A percentile compares a stretch with the other conserved stretches of the same genome.
Evolutionary conservation across 2,113 vertebrate genomes (phyloP).

Genomic region (Nycticebus coucang): DNA sequence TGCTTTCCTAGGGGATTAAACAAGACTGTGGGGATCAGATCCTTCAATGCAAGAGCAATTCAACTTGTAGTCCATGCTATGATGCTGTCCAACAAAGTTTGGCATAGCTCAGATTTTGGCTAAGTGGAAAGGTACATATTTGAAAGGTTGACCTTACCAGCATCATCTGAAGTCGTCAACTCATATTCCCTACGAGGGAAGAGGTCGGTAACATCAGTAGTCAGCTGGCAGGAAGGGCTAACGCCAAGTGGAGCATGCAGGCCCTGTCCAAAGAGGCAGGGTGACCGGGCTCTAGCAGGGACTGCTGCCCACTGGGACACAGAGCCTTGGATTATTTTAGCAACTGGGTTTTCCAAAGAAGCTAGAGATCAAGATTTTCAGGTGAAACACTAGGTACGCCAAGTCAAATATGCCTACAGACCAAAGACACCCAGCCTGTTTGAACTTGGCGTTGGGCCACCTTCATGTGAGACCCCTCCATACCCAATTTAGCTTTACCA

Average conservation of each 20-base stretch:
- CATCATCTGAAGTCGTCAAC: not conserved
- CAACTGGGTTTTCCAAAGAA: not conserved
- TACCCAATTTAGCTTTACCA: not conserved
- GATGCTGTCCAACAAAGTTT: not conserved
- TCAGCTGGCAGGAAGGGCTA: not conserved
- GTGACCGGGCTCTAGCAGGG: not conserved
- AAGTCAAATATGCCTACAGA: not conserved
- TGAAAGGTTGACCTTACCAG: not conserved
- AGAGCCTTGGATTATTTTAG: not conserved
- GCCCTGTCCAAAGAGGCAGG: not conserved
- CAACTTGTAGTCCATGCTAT: rapidly evolving
- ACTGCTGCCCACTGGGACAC: not conserved
- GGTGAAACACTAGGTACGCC: not conserved
- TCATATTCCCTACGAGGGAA: not conserved
- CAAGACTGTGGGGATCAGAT: not conserved
- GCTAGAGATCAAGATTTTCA: conserved; percentile 18
- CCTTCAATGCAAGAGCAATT: not conserved
- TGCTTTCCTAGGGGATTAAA: not conserved
- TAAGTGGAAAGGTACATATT: not conserved
- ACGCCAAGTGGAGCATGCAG: not conserved
- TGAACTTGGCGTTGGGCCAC: not conserved
- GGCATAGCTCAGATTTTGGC: not conserved
- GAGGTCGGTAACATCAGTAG: not conserved
- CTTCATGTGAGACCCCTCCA: not conserved
- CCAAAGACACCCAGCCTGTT: not conserved